A percentile compares a stretch with the other conserved stretches of the same genome.
Conservation (phyloP, 2,113 vertebrate genomes). For the Sprattus sprattus region DNA sequence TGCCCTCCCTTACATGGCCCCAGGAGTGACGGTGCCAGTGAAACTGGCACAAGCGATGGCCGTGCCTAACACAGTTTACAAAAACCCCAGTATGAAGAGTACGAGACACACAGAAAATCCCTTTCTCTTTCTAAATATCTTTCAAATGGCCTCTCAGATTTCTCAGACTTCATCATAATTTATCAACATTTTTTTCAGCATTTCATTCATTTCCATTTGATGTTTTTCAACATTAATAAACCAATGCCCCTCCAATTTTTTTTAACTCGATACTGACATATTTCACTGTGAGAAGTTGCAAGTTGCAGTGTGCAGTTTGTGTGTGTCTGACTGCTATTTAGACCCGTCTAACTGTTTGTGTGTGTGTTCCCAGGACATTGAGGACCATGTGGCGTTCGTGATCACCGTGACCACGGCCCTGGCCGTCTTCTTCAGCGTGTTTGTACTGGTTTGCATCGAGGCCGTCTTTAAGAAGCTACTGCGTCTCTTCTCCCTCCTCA, state of each 20-base stretch:
- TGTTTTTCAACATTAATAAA: too few species aligned
- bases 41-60: background rate
- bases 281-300: too few species aligned
- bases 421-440: conserved; percentile 94
- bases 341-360: background rate
- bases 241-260: too few species aligned
- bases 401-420: conserved; percentile 94
- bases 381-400: conserved; percentile 93
- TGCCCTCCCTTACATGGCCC: background rate
- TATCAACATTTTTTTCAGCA: too few species aligned
- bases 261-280: too few species aligned
- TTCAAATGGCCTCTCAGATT: too few species aligned
- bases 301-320: background rate
- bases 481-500: conserved; percentile 88
- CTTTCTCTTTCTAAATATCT: too few species aligned
- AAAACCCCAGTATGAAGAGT: background rate
- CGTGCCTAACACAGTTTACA: background rate
- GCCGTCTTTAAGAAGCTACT: conserved; percentile 95
- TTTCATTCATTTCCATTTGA: too few species aligned
- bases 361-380: conserved; percentile 75
- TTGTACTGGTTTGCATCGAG: conserved; percentile 94
- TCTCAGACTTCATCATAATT: too few species aligned
- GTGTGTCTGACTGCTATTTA: background rate
- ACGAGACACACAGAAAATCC: background rate
- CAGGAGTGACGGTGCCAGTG: too few species aligned